A percentile compares a stretch with the other conserved stretches of the same genome.
phyloP scores from a whole-genome alignment of 2,888 invertebrate genomes.

The Tanytarsus gracilentus region DNA sequence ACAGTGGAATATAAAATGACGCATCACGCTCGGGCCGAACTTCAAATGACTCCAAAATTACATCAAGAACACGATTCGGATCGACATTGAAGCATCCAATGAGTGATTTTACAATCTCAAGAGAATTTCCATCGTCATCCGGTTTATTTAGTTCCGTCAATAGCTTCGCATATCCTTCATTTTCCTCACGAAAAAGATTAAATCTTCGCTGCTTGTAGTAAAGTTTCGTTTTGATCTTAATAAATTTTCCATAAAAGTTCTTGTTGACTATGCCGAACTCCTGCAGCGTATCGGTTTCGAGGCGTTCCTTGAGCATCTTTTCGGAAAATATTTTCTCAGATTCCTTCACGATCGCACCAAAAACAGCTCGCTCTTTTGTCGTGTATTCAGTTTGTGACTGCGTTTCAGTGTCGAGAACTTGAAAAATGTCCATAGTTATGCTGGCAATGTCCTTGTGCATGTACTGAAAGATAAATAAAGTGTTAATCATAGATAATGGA shows the following conservation, averaged over 20 bases:
- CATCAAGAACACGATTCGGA: conserved; percentile 93
- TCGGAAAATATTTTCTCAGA: conserved; percentile 76
- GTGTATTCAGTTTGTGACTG: conserved; percentile 51
- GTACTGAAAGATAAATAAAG: conserved; percentile 47
- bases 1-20: conserved; percentile 78
- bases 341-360: conserved; percentile 69
- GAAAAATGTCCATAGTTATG: conserved; percentile 73
- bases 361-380: conserved; percentile 64
- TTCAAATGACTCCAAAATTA: conserved; percentile 95
- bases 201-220: conserved; percentile 99
- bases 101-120: conserved; percentile 86
- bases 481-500: conserved; percentile 6
- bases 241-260: conserved; percentile 87
- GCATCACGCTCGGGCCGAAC: conserved; percentile 66
- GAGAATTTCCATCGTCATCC: conserved; percentile 55
- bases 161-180: conserved; percentile 96
- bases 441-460: conserved; percentile 73
- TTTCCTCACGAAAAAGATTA: conserved; percentile 96
- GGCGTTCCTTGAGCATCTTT: conserved; percentile 77
- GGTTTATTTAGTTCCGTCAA: conserved; percentile 85
- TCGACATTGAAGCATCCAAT: conserved; percentile 99
- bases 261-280: conserved; percentile 85
- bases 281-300: conserved; percentile 89
- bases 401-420: conserved; percentile 77
- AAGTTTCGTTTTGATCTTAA: conserved; percentile 94